Conservation (phyloP, 2,113 vertebrate species). For the Oostethus manadensis region DNA sequence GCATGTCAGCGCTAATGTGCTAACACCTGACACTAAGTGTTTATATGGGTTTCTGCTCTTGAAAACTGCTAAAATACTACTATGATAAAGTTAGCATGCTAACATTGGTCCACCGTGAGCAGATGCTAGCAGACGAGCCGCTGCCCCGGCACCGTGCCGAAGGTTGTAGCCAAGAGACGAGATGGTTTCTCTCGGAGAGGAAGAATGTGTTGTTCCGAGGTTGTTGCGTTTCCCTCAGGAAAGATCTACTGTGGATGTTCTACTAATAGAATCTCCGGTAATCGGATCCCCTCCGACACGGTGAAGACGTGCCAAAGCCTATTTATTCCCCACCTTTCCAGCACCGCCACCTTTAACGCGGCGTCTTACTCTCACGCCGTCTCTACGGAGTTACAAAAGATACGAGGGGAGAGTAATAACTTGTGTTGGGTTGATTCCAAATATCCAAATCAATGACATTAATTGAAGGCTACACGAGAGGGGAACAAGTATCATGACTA, state of each 20-base stretch:
- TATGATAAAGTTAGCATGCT: too few relatives aligned
- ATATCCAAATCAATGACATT: too few relatives aligned
- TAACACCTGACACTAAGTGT: too few relatives aligned
- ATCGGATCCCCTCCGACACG: conserved; percentile 32
- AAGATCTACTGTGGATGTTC: conserved; percentile 15
- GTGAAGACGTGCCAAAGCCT: conserved; percentile 39
- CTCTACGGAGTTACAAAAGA: background rate
- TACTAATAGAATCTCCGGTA: conserved; percentile 54
- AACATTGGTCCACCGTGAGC: background rate
- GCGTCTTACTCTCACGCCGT: conserved; percentile 4
- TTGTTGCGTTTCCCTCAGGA: conserved; percentile 8
- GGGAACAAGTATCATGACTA: too few relatives aligned
- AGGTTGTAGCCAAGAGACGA: background rate
- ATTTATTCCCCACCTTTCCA: conserved; percentile 50
- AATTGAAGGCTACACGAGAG: too few relatives aligned
- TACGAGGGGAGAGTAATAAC: too few relatives aligned
- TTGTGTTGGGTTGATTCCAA: too few relatives aligned
- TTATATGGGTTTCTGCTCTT: too few relatives aligned
- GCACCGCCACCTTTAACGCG: conserved; percentile 8
- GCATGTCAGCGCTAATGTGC: too few relatives aligned
- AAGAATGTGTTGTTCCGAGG: conserved; percentile 13
- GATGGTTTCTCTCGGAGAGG: background rate
- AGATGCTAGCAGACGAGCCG: background rate
- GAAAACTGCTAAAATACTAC: too few relatives aligned
- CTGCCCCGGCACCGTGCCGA: background rate